A percentile compares a stretch with the other conserved stretches of the same genome.
These are phyloP conservation scores for Ganaspis sp. DNA, from an alignment of 1,140 invertebrate species.

Conservation along the genomic window DNA sequence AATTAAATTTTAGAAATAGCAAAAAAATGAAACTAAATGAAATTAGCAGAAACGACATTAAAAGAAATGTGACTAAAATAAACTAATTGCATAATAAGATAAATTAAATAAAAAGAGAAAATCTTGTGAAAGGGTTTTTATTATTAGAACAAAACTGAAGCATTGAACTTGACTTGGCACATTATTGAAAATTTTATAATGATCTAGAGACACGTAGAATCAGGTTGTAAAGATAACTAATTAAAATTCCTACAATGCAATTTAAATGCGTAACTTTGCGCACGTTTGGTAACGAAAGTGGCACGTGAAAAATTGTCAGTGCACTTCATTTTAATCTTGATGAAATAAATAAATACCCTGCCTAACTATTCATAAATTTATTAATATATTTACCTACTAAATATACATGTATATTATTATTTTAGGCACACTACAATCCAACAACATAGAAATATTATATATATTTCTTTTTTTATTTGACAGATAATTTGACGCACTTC, in stretches of 20 bases:
- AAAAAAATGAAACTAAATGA: too few species aligned
- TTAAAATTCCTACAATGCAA: slow-evolving; percentile 17
- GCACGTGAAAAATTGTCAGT: slow-evolving; percentile 33
- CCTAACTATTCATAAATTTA: not conserved
- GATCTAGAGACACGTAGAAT: not conserved
- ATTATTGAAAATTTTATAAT: slow-evolving; percentile 6
- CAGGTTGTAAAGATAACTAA: not conserved
- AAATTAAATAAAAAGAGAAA: too few species aligned
- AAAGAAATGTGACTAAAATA: too few species aligned
- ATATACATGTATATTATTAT: too few species aligned
- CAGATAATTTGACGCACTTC: too few species aligned
- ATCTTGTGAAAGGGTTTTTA: not conserved
- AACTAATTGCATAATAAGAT: too few species aligned
- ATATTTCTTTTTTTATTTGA: too few species aligned
- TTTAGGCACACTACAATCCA: not conserved
- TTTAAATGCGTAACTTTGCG: slow-evolving; percentile 24
- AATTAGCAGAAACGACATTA: too few species aligned
- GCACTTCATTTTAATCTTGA: not conserved
- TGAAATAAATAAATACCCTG: not conserved
- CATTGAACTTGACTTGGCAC: slow-evolving; percentile 9
- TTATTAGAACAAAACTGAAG: not conserved
- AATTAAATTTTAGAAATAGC: too few species aligned
- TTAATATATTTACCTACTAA: too few species aligned
- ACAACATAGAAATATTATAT: too few species aligned
- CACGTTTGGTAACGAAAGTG: slow-evolving; percentile 57